Evolutionary conservation across 2,888 invertebrate genomes (phyloP).

Genomic region (Synergus japonicus): DNA sequence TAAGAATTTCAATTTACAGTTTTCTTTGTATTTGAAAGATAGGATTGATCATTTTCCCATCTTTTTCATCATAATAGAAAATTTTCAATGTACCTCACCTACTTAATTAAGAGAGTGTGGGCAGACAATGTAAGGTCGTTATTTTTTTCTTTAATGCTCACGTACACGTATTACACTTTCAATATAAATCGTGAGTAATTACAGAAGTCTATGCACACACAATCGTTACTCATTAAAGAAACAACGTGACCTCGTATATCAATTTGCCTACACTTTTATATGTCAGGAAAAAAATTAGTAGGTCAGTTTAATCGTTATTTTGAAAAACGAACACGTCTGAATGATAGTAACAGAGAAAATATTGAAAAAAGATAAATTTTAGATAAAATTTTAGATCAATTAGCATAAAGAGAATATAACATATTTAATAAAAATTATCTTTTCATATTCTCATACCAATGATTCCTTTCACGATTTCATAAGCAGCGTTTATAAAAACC

Average conservation of each 20-base stretch:
- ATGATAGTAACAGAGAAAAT: slow-evolving; percentile 1
- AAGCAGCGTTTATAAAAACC: not conserved
- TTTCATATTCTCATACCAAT: not conserved
- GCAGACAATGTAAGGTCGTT: slow-evolving; percentile 11
- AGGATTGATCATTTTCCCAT: not conserved
- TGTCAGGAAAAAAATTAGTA: slow-evolving; percentile 31
- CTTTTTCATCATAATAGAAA: not conserved
- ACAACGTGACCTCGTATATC: slow-evolving; percentile 31
- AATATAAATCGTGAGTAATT: slow-evolving; percentile 36
- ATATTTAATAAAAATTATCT: not conserved
- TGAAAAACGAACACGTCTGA: slow-evolving; percentile 2
- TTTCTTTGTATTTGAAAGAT: not conserved
- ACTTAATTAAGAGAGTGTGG: slow-evolving; percentile 15
- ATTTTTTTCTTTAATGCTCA: not conserved
- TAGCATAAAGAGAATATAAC: not conserved
- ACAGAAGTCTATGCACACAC: not conserved
- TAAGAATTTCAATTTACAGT: too few species aligned
- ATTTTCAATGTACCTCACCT: not conserved
- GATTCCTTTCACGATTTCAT: not conserved
- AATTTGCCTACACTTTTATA: slow-evolving; percentile 31
- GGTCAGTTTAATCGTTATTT: slow-evolving; percentile 15
- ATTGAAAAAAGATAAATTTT: not conserved
- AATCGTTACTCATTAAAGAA: slow-evolving; percentile 37
- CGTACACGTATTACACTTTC: slow-evolving; percentile 15
- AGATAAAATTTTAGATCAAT: not conserved